Evolutionary conservation across 2,888 invertebrate genomes (phyloP).

Genomic region (Tiliacea aurago): DNA sequence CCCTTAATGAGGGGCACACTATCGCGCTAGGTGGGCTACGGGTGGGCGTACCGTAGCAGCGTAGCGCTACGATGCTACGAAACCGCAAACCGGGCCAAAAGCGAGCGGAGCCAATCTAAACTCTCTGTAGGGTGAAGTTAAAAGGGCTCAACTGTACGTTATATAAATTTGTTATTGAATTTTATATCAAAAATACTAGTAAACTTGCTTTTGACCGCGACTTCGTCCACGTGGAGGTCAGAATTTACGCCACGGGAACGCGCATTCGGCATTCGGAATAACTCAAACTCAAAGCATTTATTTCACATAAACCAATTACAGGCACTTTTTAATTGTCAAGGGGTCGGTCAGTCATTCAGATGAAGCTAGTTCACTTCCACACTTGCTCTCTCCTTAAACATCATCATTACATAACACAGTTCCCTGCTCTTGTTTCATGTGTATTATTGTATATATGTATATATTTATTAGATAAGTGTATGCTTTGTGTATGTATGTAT

Average conservation of each 20-base stretch:
- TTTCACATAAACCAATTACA: no score
- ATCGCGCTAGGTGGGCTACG: conserved; percentile 42
- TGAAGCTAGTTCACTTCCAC: no score
- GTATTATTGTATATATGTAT: no score
- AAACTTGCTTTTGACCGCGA: not conserved
- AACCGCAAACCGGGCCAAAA: conserved; percentile 15
- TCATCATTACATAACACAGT: no score
- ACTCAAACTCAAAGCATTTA: no score
- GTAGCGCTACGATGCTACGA: conserved; percentile 32
- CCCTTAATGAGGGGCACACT: conserved; percentile 39
- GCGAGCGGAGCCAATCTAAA: conserved; percentile 5
- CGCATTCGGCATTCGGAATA: no score
- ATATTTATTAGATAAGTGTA: no score
- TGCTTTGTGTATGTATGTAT: no score
- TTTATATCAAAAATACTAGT: not conserved
- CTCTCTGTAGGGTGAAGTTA: not conserved
- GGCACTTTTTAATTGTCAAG: no score
- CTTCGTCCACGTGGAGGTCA: not conserved
- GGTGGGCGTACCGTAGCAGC: conserved; percentile 34
- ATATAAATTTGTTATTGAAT: not conserved
- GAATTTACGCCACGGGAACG: not conserved
- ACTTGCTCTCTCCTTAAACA: no score
- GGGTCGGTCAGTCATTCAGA: no score
- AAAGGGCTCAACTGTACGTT: not conserved
- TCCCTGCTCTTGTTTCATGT: no score